These are phyloP conservation scores for Mythimna impura DNA, from an alignment of 2,888 invertebrate genomes.

Conservation along the genomic window DNA sequence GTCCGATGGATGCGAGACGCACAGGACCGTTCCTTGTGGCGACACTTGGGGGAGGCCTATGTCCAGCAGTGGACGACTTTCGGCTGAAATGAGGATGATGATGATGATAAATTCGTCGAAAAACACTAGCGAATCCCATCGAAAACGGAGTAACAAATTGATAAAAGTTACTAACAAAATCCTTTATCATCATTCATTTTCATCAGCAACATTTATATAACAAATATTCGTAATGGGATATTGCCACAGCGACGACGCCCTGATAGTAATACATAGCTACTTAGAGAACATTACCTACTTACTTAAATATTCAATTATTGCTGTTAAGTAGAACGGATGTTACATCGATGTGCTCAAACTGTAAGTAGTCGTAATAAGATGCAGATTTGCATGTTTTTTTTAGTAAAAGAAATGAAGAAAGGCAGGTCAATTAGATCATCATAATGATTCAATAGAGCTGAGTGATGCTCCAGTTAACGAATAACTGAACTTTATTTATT, in stretches of 20 bases:
- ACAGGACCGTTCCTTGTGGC: no score
- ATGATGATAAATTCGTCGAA: no score
- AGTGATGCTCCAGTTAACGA: neutral
- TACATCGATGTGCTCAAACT: constrained; percentile 49
- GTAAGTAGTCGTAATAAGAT: constrained; percentile 22
- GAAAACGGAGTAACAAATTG: no score
- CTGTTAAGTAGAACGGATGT: constrained; percentile 73
- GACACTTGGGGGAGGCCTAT: no score
- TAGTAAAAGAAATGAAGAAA: constrained; percentile 8
- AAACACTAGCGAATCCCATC: no score
- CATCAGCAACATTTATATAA: constrained; percentile 14
- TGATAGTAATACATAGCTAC: constrained; percentile 30
- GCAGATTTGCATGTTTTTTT: constrained; percentile 11
- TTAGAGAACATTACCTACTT: constrained; percentile 43
- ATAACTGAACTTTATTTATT: no score
- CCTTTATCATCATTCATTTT: neutral
- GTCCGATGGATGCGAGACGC: no score
- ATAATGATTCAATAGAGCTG: constrained; percentile 21
- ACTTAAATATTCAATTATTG: constrained; percentile 37
- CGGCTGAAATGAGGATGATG: no score
- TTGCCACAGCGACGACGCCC: constrained; percentile 21
- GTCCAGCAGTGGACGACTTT: no score
- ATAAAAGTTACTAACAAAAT: no score
- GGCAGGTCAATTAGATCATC: constrained; percentile 5
- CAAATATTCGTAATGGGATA: neutral